phyloP scores from a whole-genome alignment of 2,888 invertebrate genomes.

The Diadegma fenestrale region DNA sequence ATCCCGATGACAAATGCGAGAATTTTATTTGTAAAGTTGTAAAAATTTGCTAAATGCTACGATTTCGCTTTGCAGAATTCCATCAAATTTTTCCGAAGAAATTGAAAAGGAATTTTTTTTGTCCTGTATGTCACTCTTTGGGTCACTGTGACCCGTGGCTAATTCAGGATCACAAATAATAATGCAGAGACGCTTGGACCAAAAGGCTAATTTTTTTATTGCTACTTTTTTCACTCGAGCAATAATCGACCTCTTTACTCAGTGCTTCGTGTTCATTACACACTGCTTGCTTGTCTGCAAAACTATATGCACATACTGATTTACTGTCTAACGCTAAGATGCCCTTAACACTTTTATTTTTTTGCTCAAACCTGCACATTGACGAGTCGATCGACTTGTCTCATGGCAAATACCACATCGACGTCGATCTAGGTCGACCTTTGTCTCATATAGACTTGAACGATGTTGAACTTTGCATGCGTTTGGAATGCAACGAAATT shows the following conservation, averaged over 20 bases:
- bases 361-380: conserved; percentile 52
- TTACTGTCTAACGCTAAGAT: conserved; percentile 2
- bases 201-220: conserved; percentile 19
- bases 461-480: too few species aligned
- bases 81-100: background rate
- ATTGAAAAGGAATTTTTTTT: background rate
- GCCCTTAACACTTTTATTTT: conserved; percentile 44
- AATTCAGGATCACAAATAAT: background rate
- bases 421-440: conserved; percentile 64
- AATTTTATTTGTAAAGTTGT: background rate
- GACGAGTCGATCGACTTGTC: conserved; percentile 52
- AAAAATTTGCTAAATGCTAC: background rate
- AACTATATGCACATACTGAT: conserved; percentile 13
- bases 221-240: conserved; percentile 17
- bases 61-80: background rate
- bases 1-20: too few species aligned
- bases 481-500: too few species aligned
- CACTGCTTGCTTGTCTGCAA: conserved; percentile 31
- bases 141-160: conserved; percentile 22
- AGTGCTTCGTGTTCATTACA: conserved; percentile 53
- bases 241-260: conserved; percentile 55
- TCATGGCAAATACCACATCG: conserved; percentile 45
- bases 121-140: background rate
- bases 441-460: conserved; percentile 36
- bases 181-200: conserved; percentile 24